Evolutionary conservation across 2,888 invertebrate genomes (phyloP), one percentile per base, ranked within the genome.

Genomic region (Trypoxylon attenuatum): DNA sequence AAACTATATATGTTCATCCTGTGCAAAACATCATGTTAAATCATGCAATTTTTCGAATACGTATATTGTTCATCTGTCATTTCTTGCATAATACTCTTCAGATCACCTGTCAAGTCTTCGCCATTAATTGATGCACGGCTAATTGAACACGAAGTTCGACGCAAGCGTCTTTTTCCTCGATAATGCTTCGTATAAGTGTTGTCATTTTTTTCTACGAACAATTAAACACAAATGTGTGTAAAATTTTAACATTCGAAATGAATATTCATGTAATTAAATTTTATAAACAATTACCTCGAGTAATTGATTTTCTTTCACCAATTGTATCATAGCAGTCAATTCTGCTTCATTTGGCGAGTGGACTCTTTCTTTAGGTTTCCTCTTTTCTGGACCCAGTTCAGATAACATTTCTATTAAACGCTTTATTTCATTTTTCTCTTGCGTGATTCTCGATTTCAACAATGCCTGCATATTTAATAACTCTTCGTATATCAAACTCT

Each of bases 351-450:
- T 89, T 19, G 89, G 89, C 47, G 85, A 86, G 56, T 85, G 78
- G 25, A 74, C 57, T 33, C 76, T 81, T 46, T 73, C 84, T 22
- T 73, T 76, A 21, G 76, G 73, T 46, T 78, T 80, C 15, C 79
- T 79, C 23, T 79, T 83, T 8, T 77, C 76, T 6, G 63, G 67
- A 25, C 79, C 79, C 8, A 70, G 76, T 56, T 85, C 83, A 1
- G 73, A 62, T 18, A 87, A 61, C 62, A 80, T 76, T 39, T 84
- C 83, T 39, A 69, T 89, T 13, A 93, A 87, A 68, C 90, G 90
- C 19, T 91, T 90, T 10, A 94, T 92, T 88, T 94, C 94, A 38
- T 91, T 91, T 75, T 91, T 91, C 86, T 95, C 95, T 0, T 90
- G 90, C 79, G 91, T 91, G 53, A 95, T 93, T 80, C 92, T 91